Base-by-base conservation (phyloP, 1,140 invertebrate genomes). In the Dysdera silvatica region DNA sequence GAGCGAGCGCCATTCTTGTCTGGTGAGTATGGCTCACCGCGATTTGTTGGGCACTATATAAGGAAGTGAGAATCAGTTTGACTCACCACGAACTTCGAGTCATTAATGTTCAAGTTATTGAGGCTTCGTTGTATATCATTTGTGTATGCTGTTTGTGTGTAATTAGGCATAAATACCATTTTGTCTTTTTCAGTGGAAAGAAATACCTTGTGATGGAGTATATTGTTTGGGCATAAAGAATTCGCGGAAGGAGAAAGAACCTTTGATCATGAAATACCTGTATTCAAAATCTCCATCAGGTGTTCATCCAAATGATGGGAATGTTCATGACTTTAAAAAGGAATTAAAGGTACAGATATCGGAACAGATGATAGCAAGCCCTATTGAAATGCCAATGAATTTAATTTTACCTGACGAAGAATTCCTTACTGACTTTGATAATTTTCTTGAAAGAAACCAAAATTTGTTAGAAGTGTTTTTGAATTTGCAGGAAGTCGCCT, bases 161-260 rank as follows among this genome's bases (percentile, higher is more conserved):
- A 12, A 35, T 33, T 52, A 52, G 18, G 3, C 8, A 14, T 16
- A 32, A n/a, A 43, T 43, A 2, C 40, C 18, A 37, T 53, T n/a
- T 61, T 64, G 16, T 12, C 56, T 67, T 54, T 52, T 58, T 40
- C 20, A 62, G 55, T 79, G 71, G 67, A 47, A 83, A 66, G 87
- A 95, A 80, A 71, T 94, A 54, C 88, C 91, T 48, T 80, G 86
- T 6, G 73, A 82, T 67, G 85, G 87, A 65, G 80, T 88, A 47
- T 89, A 84, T 76, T 77, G 75, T 53, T 71, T 85, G 35, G 76
- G 85, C 75, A 72, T 88, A 41, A 71, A 48, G 29, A 47, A 54
- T 20, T 18, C 16, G 16, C 29, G 14, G 0, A 3, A 71, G 47
- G 71, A 71, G 33, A 29, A 54, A 10, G 31, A 12, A 24, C 49